These are phyloP conservation scores for Enteromius trimaculatus DNA, from an alignment of 2,797 vertebrate species.

Conservation along the genomic window DNA sequence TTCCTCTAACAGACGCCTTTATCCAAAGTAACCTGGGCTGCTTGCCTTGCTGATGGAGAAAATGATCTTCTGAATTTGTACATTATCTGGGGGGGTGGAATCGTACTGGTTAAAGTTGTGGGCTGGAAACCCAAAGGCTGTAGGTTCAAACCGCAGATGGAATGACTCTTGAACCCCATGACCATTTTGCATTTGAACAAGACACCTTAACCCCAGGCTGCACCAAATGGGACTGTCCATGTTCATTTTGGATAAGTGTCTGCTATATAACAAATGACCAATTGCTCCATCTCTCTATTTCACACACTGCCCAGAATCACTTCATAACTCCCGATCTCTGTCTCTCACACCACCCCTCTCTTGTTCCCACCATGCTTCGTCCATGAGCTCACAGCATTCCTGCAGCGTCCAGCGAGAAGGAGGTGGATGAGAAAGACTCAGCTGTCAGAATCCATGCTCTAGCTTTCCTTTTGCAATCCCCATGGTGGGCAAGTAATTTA, in stretches of 20 bases:
- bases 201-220: constrained; percentile 6
- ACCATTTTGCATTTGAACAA: not conserved
- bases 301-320: not conserved
- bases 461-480: constrained; percentile 65
- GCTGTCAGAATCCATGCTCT: constrained; percentile 66
- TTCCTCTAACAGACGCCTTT: not conserved
- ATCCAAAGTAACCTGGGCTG: not conserved
- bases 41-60: not conserved
- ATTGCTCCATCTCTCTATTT: constrained; percentile 10
- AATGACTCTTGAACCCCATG: constrained; percentile 13
- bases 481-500: constrained; percentile 56
- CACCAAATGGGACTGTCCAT: not conserved
- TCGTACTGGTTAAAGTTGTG: not conserved
- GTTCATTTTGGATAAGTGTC: constrained; percentile 1
- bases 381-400: constrained; percentile 72
- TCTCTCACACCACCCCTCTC: constrained; percentile 16
- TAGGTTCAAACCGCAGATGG: not conserved
- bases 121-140: not conserved
- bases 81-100: not conserved
- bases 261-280: constrained; percentile 8
- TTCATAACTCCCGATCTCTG: constrained; percentile 11
- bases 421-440: constrained; percentile 52
- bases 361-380: constrained; percentile 50
- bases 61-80: not conserved
- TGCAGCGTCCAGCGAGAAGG: constrained; percentile 45